Conservation (phyloP, 2,113 vertebrate genomes). For the Epinephelus lanceolatus region DNA sequence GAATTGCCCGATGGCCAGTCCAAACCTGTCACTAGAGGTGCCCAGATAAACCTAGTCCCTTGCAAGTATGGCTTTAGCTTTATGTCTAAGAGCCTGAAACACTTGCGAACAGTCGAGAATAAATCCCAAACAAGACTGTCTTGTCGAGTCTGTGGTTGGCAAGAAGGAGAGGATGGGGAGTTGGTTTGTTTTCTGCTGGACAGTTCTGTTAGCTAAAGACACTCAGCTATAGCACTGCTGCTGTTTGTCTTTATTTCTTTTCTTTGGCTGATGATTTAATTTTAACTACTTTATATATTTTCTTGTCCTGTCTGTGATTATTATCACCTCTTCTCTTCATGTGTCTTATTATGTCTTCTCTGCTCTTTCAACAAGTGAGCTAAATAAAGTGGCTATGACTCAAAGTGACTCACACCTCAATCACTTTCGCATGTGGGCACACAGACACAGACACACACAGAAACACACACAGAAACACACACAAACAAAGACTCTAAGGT, state of each 20-base stretch:
- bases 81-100: background rate
- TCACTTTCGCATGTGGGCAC: conserved; percentile 40
- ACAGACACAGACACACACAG: conserved; percentile 17
- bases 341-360: conserved; percentile 11
- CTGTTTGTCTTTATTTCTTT: background rate
- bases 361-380: conserved; percentile 33
- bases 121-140: background rate
- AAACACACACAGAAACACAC: conserved; percentile 16
- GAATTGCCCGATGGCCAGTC: no score
- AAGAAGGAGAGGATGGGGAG: background rate
- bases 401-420: conserved; percentile 62
- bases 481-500: conserved; percentile 51
- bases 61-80: no score
- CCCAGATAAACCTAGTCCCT: no score
- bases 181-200: background rate
- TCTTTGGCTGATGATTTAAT: background rate
- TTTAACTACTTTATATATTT: background rate
- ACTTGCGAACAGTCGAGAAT: background rate
- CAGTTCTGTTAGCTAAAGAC: background rate
- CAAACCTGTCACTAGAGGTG: no score
- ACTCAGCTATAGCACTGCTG: background rate
- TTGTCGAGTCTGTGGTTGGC: background rate
- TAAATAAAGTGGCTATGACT: conserved; percentile 57
- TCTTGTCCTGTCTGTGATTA: background rate
- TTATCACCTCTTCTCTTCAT: background rate